Evolutionary conservation across 2,113 vertebrate genomes (phyloP).

Genomic region (Forbesichthys agassizii): DNA sequence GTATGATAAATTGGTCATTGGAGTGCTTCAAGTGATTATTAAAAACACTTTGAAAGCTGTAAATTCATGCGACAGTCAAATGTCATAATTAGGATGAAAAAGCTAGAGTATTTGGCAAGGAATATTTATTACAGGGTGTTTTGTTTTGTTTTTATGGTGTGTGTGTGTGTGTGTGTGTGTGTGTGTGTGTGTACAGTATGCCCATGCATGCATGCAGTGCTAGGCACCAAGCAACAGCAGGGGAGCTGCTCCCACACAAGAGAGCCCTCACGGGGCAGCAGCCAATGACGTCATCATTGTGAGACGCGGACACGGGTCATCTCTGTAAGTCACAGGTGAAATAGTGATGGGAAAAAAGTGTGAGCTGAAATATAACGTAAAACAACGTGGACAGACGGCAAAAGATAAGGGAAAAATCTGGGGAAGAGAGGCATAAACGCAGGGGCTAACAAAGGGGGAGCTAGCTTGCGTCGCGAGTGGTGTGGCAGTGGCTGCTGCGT

Average conservation of each 20-base stretch:
- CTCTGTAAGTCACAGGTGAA: constrained; percentile 66
- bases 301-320: constrained; percentile 70
- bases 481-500: constrained; percentile 59
- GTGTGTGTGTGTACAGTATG: constrained; percentile 16
- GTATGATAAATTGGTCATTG: constrained; percentile 43
- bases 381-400: constrained; percentile 9
- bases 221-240: constrained; percentile 51
- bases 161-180: constrained; percentile 5
- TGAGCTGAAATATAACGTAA: background rate
- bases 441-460: constrained; percentile 49
- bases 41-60: constrained; percentile 15
- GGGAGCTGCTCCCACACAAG: constrained; percentile 58
- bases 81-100: constrained; percentile 49
- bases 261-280: constrained; percentile 57
- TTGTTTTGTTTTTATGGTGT: constrained; percentile 2
- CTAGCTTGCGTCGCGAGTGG: constrained; percentile 47
- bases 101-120: constrained; percentile 36
- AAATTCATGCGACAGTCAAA: constrained; percentile 38
- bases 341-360: constrained; percentile 52
- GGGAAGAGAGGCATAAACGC: constrained; percentile 39
- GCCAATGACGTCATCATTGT: constrained; percentile 74
- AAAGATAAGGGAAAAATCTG: background rate
- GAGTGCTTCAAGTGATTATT: constrained; percentile 38
- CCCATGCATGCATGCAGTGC: background rate
- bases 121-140: background rate